Conservation (phyloP, 2,113 vertebrate species). For the Lucifuga dentata region DNA sequence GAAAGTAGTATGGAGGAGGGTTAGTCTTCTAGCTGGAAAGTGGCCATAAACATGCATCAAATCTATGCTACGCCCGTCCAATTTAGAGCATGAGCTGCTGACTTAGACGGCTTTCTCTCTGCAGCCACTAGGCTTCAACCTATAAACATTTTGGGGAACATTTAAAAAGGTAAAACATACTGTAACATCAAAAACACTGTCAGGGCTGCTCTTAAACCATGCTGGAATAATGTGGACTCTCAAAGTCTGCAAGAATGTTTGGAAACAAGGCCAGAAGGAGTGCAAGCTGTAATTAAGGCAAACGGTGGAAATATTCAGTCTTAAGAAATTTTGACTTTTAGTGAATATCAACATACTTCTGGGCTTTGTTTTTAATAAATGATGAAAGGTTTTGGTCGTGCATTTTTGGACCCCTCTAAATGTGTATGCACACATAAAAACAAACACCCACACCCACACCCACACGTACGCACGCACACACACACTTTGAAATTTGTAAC, state of each 20-base stretch:
- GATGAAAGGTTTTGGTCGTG: slow-evolving; percentile 74
- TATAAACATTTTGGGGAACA: background rate
- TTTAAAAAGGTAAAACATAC: slow-evolving; percentile 4
- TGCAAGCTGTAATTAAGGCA: slow-evolving; percentile 74
- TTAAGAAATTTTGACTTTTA: slow-evolving; percentile 48
- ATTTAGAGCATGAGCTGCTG: no score
- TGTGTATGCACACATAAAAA: slow-evolving; percentile 17
- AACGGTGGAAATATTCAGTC: slow-evolving; percentile 69
- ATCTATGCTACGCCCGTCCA: no score
- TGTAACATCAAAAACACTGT: slow-evolving; percentile 1
- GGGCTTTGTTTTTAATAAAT: slow-evolving; percentile 54
- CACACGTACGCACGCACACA: slow-evolving; percentile 25
- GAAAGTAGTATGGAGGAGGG: no score
- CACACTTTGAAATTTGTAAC: slow-evolving; percentile 18
- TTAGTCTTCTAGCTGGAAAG: no score
- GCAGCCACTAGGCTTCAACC: no score
- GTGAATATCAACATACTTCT: slow-evolving; percentile 29
- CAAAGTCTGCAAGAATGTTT: slow-evolving; percentile 29
- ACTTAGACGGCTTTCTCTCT: no score
- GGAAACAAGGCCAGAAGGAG: slow-evolving; percentile 36
- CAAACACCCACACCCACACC: background rate
- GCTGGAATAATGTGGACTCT: slow-evolving; percentile 28
- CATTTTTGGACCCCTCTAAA: slow-evolving; percentile 67
- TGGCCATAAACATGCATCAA: no score
- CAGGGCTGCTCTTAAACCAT: slow-evolving; percentile 9